Conservation (phyloP, 1,140 invertebrate species). For the Oedothorax gibbosus region DNA sequence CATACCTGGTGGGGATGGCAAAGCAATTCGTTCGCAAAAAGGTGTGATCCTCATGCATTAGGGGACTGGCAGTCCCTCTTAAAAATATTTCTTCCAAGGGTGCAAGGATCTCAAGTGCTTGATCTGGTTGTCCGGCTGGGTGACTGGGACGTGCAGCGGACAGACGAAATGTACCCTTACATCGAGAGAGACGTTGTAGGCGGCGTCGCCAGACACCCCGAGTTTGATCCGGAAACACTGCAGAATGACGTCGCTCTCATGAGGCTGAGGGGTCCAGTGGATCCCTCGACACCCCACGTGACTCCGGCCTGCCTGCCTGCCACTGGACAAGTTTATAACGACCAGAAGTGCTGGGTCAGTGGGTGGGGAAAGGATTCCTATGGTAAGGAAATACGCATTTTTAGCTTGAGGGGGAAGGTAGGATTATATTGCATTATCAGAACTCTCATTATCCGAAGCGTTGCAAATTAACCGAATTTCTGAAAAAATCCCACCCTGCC, state of each 20-base stretch:
- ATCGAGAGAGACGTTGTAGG: slow-evolving; percentile 84
- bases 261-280: slow-evolving; percentile 75
- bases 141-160: slow-evolving; percentile 95
- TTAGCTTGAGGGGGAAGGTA: too few species aligned
- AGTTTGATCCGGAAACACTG: slow-evolving; percentile 79
- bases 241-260: slow-evolving; percentile 84
- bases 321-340: slow-evolving; percentile 79
- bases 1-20: too few species aligned
- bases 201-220: slow-evolving; percentile 75
- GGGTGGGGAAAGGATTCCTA: slow-evolving; percentile 97
- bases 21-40: too few species aligned
- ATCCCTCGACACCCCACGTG: slow-evolving; percentile 81
- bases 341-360: slow-evolving; percentile 86
- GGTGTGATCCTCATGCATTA: too few species aligned
- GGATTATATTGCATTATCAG: too few species aligned
- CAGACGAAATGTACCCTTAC: slow-evolving; percentile 93
- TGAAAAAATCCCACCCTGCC: too few species aligned
- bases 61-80: too few species aligned
- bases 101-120: slow-evolving; percentile 65
- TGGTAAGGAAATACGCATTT: slow-evolving; percentile 72
- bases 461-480: too few species aligned
- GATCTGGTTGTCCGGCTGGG: slow-evolving; percentile 87
- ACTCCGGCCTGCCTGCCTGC: slow-evolving; percentile 81
- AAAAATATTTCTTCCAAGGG: background rate
- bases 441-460: too few species aligned